Evolutionary conservation across 2,113 vertebrate genomes (phyloP), one percentile per base, ranked within the genome.

Genomic region (Salvelinus sp.): DNA sequence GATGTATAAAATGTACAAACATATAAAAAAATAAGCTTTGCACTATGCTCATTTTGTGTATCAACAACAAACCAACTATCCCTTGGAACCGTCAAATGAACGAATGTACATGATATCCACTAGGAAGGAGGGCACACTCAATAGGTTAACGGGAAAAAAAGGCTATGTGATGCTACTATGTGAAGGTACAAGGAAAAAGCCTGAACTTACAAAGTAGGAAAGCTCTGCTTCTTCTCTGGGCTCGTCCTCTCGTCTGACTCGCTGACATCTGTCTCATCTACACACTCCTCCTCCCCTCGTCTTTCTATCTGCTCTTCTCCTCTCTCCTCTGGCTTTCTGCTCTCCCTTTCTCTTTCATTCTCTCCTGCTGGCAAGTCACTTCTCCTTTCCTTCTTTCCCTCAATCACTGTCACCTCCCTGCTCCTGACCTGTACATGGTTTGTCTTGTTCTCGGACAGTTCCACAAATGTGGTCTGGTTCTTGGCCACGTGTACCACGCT

Each of bases 201-300:
- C 70, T 78, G 69, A 90, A 91, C 93, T 97, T 94, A 97, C 92
- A 96, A 87, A 83, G 88, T 76, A 71, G 92, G 88, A 84, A 88
- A 86, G 84, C 80, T 85, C 50, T 90, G 90, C 88, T 88, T 88
- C 88, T 92, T 88, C 83, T 92, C 93, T 90, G 90, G 63, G 62
- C 92, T 87, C 75, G 79, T 69, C 12, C 91, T 94, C 73, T 88
- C 91, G 79, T 74, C 93, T 91, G 90, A 88, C 81, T 95, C 92
- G 78, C 91, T 90, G 50, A 54, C 16, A 86, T 91, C 91, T 25
- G 89, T 87, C 85, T 94, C 93, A 87, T 94, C 94, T 93, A 93
- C 64, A 90, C 87, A 91, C 54, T 88, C 86, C 38, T 44, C 38
- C 71, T 91, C 86, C 71, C 86, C 78, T 79, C 77, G 74, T 58